Conservation (phyloP, 2,113 vertebrate species). For the Atractosteus spatula region DNA sequence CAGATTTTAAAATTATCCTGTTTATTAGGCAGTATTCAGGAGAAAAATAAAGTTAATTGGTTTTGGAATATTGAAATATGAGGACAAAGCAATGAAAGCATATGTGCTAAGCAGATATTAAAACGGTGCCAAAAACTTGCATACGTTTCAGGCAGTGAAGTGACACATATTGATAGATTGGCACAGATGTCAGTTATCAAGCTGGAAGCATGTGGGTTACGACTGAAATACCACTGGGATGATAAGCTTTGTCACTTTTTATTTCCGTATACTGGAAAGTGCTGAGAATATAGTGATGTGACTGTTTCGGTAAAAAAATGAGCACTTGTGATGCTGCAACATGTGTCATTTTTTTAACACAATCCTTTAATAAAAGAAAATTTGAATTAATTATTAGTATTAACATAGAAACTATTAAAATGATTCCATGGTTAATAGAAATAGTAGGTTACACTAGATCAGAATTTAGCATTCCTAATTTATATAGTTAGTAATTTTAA, state of each 20-base stretch:
- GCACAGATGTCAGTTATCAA: conserved; percentile 19
- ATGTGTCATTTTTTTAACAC: neutral
- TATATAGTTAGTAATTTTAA: too few species aligned
- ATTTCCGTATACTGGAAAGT: conserved; percentile 5
- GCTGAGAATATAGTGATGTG: conserved; percentile 1
- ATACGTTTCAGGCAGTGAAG: conserved; percentile 6
- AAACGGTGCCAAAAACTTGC: conserved; percentile 7
- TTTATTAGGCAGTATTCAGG: neutral
- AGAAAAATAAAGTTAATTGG: neutral
- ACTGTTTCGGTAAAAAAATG: neutral
- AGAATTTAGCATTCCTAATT: too few species aligned
- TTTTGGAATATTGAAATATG: neutral
- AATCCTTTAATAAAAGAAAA: too few species aligned
- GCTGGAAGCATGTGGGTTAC: conserved; percentile 3
- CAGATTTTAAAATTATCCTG: neutral
- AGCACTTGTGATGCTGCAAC: neutral
- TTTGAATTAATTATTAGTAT: too few species aligned
- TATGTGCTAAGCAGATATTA: conserved; percentile 2
- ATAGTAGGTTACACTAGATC: too few species aligned
- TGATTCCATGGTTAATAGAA: too few species aligned
- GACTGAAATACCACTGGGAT: conserved; percentile 13
- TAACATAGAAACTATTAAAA: too few species aligned
- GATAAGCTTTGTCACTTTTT: conserved; percentile 16
- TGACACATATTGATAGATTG: conserved; percentile 15
- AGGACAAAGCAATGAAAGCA: neutral